These are phyloP conservation scores for Ciconia boyciana DNA, from an alignment of 2,113 vertebrate genomes.

Conservation along the genomic window DNA sequence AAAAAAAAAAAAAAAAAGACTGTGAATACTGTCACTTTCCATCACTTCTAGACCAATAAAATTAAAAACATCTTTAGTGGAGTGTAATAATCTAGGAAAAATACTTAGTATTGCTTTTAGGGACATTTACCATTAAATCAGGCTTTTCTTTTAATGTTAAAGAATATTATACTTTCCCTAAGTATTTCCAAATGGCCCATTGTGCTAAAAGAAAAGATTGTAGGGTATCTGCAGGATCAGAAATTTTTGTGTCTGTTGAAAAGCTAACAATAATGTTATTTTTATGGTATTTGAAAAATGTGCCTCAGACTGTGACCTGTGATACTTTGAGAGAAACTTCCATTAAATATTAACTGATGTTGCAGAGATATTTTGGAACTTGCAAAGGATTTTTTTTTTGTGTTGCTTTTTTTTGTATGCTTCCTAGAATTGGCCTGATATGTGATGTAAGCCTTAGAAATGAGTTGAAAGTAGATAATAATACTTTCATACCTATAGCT, in stretches of 20 bases:
- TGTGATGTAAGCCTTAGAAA: background rate
- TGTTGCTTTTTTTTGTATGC: background rate
- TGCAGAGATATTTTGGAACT: background rate
- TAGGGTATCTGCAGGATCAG: background rate
- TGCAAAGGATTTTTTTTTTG: background rate
- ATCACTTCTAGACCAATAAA: background rate
- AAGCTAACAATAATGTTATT: constrained; percentile 1
- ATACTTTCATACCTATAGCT: background rate
- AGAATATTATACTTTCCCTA: background rate
- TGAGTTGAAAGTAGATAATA: background rate
- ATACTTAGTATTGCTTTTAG: constrained; percentile 39
- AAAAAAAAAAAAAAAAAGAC: background rate
- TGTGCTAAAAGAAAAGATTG: constrained; percentile 1
- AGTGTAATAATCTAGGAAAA: background rate
- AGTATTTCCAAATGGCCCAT: constrained; percentile 36
- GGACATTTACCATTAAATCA: background rate
- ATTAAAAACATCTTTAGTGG: constrained; percentile 7
- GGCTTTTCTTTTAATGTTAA: constrained; percentile 34
- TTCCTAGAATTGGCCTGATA: background rate
- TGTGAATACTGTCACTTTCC: constrained; percentile 24
- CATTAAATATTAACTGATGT: constrained; percentile 1
- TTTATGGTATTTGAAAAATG: constrained; percentile 27
- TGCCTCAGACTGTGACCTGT: background rate
- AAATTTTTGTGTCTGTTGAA: constrained; percentile 20
- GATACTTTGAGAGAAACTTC: constrained; percentile 1